Evolutionary conservation across 2,797 vertebrate species (phyloP).

Genomic region (Karalla daura): DNA sequence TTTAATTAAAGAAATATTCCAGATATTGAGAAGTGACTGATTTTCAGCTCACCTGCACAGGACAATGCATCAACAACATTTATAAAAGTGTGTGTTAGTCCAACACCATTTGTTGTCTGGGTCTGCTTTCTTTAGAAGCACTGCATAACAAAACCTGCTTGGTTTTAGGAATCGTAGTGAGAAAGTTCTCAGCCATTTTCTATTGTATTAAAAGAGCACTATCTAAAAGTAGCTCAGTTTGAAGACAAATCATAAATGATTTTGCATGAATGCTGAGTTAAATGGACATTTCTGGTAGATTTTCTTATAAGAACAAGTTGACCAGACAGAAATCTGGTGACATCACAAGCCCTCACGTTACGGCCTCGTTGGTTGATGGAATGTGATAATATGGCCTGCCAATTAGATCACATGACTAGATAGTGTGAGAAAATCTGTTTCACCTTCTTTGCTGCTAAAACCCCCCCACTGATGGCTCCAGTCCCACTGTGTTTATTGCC

Average conservation of each 20-base stretch:
- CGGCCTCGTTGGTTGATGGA: constrained; percentile 50
- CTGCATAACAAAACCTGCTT: background rate
- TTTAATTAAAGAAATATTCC: no score
- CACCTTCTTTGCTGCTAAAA: constrained; percentile 23
- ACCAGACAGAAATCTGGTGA: constrained; percentile 8
- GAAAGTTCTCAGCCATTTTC: no score
- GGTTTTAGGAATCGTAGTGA: background rate
- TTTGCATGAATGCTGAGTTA: background rate
- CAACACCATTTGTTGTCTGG: no score
- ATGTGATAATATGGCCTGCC: constrained; percentile 60
- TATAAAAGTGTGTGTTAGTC: no score
- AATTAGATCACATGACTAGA: constrained; percentile 58
- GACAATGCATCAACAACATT: no score
- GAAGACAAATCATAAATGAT: background rate
- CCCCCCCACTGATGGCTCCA: background rate
- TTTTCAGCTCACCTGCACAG: no score
- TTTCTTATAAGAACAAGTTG: no score
- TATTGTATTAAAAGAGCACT: background rate
- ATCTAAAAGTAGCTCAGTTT: background rate
- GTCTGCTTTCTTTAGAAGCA: no score
- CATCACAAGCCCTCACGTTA: constrained; percentile 12
- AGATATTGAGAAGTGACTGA: no score
- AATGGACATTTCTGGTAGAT: background rate
- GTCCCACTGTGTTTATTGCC: background rate
- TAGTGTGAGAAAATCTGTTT: constrained; percentile 43